These are phyloP conservation scores for Drosophila melanogaster DNA, from an alignment of 1,140 invertebrate species.

Conservation along the genomic window Release_6_plus_ISO1_MT NC_004354.4:18675001-18675500, in stretches of 20 bases:
- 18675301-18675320: constrained; percentile 24
- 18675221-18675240: neutral
- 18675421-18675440: neutral
- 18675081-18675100: too few species aligned
- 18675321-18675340: constrained; percentile 6
- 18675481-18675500: constrained; percentile 64
- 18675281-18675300: constrained; percentile 28
- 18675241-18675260: constrained; percentile 32
- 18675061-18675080: too few species aligned
- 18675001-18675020: neutral
- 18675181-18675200: neutral
- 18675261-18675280: constrained; percentile 61
- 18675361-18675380: constrained; percentile 27
- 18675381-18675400: neutral
- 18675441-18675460: constrained; percentile 20
- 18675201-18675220: neutral
- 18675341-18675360: constrained; percentile 8
- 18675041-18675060: too few species aligned
- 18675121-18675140: constrained; percentile 54
- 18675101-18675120: neutral
- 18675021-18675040: too few species aligned
- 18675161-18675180: neutral
- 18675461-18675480: constrained; percentile 79
- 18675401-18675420: neutral
- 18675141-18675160: constrained; percentile 30